Evolutionary conservation across 92 coral and sea anemone genomes (phyloP).

Genomic region (Virgularia gustaviana): DNA sequence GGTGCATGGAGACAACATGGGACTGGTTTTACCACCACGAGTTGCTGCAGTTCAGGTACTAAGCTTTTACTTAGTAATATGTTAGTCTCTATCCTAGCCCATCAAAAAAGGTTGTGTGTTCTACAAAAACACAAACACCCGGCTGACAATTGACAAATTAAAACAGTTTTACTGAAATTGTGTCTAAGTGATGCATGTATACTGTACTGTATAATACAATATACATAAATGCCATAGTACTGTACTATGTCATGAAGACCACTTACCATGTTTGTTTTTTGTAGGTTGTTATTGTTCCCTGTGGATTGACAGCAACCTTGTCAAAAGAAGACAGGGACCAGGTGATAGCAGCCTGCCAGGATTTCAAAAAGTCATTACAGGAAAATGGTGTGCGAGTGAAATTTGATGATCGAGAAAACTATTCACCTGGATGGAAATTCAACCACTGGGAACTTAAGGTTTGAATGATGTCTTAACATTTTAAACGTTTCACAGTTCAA

Average conservation of each 20-base stretch:
- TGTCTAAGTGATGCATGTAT: too few relatives aligned
- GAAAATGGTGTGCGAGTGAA: slow-evolving; percentile 69
- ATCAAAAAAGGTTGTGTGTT: background rate
- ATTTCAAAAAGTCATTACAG: slow-evolving; percentile 57
- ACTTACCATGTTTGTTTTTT: background rate
- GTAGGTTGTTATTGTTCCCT: slow-evolving; percentile 82
- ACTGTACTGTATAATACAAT: too few relatives aligned
- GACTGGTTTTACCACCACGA: slow-evolving; percentile 87
- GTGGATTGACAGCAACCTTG: slow-evolving; percentile 82
- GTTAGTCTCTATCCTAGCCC: background rate
- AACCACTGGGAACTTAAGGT: slow-evolving; percentile 99
- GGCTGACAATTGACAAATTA: too few relatives aligned
- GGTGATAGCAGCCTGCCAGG: slow-evolving; percentile 61
- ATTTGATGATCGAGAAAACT: slow-evolving; percentile 83
- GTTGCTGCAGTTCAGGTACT: slow-evolving; percentile 90
- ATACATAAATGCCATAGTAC: slow-evolving; percentile 3
- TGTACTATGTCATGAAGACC: background rate
- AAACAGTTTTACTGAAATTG: too few relatives aligned
- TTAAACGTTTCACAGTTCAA: background rate
- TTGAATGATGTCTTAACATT: background rate
- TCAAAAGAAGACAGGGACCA: slow-evolving; percentile 62
- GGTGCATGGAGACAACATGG: slow-evolving; percentile 93
- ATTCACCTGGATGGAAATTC: slow-evolving; percentile 98
- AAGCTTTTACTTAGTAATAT: background rate
- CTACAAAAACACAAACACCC: too few relatives aligned